Base-by-base conservation (phyloP, 2,113 vertebrate genomes). In the Colinus virginianus region DNA sequence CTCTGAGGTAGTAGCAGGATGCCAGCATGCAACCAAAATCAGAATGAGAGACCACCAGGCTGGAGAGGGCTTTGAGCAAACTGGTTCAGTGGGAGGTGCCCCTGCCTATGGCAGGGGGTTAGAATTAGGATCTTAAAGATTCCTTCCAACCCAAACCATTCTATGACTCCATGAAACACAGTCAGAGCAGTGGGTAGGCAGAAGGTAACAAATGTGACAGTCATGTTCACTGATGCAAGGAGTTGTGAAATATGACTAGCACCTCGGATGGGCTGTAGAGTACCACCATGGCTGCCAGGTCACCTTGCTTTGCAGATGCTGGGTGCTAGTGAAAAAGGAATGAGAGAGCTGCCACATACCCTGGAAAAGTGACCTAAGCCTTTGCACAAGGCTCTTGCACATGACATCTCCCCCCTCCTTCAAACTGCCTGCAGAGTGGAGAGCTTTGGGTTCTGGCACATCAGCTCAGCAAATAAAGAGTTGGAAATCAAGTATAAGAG, bases 221-320 rank as follows among this genome's bases (percentile, higher is more conserved):
- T 9, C 38, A 2, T 2, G n/a, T 34, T 64, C 30, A 16, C 13
- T 30, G 34, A 58, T 26, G 49, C 3, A 10, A 74, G 36, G 9
- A 11, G 6, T 26, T 38, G 49, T 49, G 48, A 49, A 49, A 49
- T 25, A 49, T 4, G 48, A 46, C 21, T 38, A 6, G 46, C 38
- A 26, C 55, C 21, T 38, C 10, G 64, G 21, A 62, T 9, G 43
- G 11, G 51, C 7, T 49, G 61, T 32, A 69, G 68, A 80, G 36
- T 51, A 38, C 13, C 59, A 14, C 11, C n/a, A 2, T 2, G n/a
- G 4, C 64, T 14, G n/a, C 17, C 6, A 1, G 7, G 2, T 25
- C n/a, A 4, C 21, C 20, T 36, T 11, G 14, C 2, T 6, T 11
- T 5, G 45, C 5, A 22, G 53, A 2, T 4, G 26, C 40, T 19